Base-by-base conservation (phyloP, 2,888 invertebrate species). In the Melipona beecheii region DNA sequence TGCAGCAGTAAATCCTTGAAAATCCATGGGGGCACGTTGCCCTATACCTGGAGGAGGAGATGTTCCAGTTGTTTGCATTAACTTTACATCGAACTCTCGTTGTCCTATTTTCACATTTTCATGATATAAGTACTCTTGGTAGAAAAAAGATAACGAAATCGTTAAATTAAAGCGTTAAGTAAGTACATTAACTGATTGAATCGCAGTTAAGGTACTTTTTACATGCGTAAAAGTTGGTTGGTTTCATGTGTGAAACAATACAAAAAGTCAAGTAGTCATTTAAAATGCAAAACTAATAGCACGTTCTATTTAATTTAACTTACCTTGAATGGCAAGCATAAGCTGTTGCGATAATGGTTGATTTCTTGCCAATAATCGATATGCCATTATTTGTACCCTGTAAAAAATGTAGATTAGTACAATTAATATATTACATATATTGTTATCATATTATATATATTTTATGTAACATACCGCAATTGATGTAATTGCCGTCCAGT, bases 311-410 rank as follows among this genome's bases (percentile, higher is more conserved):
- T 69, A 21, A 64, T 62, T 87, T 96, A 83, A 97, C 97, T 93
- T 97, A 97, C 97, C 97, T 93, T 97, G 97, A 56, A 97, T 95
- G 70, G 96, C 96, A 91, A 96, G 94, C 50, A 96, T 95, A 66
- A 98, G 95, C 93, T 97, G 97, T 91, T 97, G 97, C 3, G 98
- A 97, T 54, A 99, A 95, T 0, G 98, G 98, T 94, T 99, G 98
- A 95, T 98, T 99, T 87, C 99, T 96, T n/a, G 99, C 98, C 84
- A 99, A 95, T 92, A 98, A 96, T 80, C 99, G 96, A 94, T 99
- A 99, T 0, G 99, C 99, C 95, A 98, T 97, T 91, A 99, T 99
- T 95, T 99, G 99, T 15, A 98, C 97, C 87, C 96, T 96, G 91
- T n/a, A 90, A 93, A 85, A 77, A 21, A 79, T 43, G 9, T 43